Base-by-base conservation (phyloP, 23 tunicate species). In the Styela plicata region DNA sequence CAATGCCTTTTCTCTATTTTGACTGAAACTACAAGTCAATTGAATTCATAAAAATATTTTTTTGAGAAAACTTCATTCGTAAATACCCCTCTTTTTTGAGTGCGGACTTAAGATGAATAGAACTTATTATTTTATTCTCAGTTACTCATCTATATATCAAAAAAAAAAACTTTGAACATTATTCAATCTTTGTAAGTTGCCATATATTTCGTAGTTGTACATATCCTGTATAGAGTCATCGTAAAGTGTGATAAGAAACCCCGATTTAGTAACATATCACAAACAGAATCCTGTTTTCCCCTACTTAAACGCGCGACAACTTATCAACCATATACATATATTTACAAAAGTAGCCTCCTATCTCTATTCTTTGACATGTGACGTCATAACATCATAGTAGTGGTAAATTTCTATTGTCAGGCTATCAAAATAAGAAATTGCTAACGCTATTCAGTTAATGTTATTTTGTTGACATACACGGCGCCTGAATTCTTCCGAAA, bases 381-480 rank as follows among this genome's bases (percentile, higher is more conserved):
- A 44, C 57, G 57, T 44, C 57, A 44, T 13, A 5, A 5, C 7
- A 7, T 13, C 57, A 44, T 44, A 5, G 57, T 44, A 44, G 13
- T 44, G 13, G 7, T 13, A 13, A 44, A 44, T 44, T 44, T 44
- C 13, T n/a, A n/a, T 5, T 44, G 13, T 44, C 7, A 44, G 13
- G 10, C 7, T 44, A 44, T 44, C 57, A 44, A 44, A 44, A 44
- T 44, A 44, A n/a, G 57, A 5, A 5, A 44, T 44, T 44, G 57
- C 57, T 44, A 13, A 44, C 57, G 57, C 57, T 44, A 5, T 44
- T 5, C 10, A 44, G 57, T 13, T 7, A 44, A 44, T 44, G 57
- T 22, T 26, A 71, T 71, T 27, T 34, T 71, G 77, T 71, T 71
- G 77, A 30, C 77, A 29, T 71, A 71, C 33, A 32, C 26, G 77